Evolutionary conservation across 2,797 vertebrate genomes (phyloP), one percentile per base, ranked within the genome.

Genomic region (Rhinophrynus dorsalis): DNA sequence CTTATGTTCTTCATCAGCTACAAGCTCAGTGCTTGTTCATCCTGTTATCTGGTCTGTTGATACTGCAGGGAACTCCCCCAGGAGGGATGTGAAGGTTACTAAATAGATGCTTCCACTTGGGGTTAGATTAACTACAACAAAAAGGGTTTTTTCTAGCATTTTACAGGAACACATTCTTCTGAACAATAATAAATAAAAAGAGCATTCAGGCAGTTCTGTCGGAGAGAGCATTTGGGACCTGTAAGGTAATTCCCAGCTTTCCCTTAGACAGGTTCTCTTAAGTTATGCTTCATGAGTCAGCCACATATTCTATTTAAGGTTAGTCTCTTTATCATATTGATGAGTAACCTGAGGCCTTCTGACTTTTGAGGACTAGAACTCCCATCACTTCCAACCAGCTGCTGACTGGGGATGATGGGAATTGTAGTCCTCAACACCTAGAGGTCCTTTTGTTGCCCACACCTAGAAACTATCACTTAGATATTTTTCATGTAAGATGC

Each of bases 11-110:
- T 18, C 52, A 20, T 58, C 35, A 11, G 54, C 45, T 52, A 65
- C 54, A 58, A 51, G 54, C 18, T 24, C 54, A 52, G 21, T 52
- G 27, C 35, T 65, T 72, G 61, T 64, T 50, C 51, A 51, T 40
- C 26, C 13, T 64, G 52, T 44, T 72, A 52, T 66, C 61, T 72
- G 54, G 54, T 72, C 54, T 59, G 52, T 59, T 72, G 40, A 66
- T 72, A 44, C 59, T 65, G 33, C 11, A 51, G 24, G 26, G 65
- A 51, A 32, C 61, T 72, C 54, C 60, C 54, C 54, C 69, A 72
- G 61, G 69, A 70, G 27, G 11, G 52, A 51, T 13, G 24, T 27
- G 51, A 58, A 66, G 35, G 61, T 20, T 65, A 20, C 69, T 65
- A 66, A 72, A 59, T 51, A 70, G 67, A 72, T 65, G 26, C 20